A percentile compares a stretch with the other conserved stretches of the same genome.
Conservation (phyloP, 2,113 vertebrate genomes). For the Mustela nigripes region DNA sequence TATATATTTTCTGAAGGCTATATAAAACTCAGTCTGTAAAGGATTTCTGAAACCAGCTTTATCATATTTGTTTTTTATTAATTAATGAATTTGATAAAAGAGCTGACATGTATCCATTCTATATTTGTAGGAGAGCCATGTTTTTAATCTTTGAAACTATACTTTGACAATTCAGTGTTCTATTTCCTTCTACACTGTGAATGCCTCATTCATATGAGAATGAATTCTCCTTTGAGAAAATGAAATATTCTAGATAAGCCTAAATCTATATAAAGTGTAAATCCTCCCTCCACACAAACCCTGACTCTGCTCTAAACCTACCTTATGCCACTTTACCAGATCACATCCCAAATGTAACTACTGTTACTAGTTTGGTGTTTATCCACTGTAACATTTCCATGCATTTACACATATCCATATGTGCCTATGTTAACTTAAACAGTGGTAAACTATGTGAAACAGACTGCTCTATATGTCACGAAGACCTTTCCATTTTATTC, state of each 20-base stretch:
- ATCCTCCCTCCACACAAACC: not conserved
- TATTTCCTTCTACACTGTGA: not conserved
- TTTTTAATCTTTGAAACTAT: not conserved
- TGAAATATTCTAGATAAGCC: not conserved
- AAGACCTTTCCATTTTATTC: not conserved
- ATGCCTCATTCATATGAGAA: not conserved
- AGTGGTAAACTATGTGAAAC: not conserved
- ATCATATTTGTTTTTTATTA: not conserved
- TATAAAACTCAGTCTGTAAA: not conserved
- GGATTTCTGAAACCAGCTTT: not conserved
- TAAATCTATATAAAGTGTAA: conserved; percentile 23
- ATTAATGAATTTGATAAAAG: not conserved
- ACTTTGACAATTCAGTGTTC: not conserved
- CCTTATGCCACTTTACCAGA: not conserved
- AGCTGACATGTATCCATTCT: not conserved
- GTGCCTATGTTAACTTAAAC: not conserved
- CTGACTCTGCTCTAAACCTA: not conserved
- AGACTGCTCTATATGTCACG: not conserved
- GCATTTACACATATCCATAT: not conserved
- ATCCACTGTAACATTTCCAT: not conserved
- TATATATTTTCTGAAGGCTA: not conserved
- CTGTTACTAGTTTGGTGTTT: not conserved
- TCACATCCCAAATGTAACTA: not conserved
- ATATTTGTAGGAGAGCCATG: not conserved
- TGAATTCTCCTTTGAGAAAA: not conserved